Evolutionary conservation across 2,797 vertebrate genomes (phyloP), one percentile per base, ranked within the genome.

Genomic region (Sylvia borin): DNA sequence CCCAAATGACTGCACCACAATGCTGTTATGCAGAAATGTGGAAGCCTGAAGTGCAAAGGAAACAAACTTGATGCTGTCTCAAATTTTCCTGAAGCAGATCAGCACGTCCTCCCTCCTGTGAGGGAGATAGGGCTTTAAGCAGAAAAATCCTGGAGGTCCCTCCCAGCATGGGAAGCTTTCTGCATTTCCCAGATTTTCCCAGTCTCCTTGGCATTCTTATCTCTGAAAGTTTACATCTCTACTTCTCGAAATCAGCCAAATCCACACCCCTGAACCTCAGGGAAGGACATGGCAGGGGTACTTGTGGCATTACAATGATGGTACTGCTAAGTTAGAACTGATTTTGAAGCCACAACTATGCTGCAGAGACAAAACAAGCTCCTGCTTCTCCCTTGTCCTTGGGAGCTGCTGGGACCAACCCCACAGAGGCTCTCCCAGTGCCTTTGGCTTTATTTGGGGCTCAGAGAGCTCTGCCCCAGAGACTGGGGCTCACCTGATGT

Each of bases 1-100:
- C 11, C 55, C 20, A 32, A 48, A 5, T 1, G 1, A 47, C 2
- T 42, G 43, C 58, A 64, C n/a, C 17, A 40, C 0, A 0, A 20
- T 57, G 34, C 18, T 40, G n/a, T 53, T 53, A 42, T 16, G 36
- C n/a, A 51, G 55, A 83, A 88, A 62, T 24, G 60, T 0, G 1
- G n/a, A 64, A 64, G 26, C 14, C 36, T 32, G 43, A 85, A 26
- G 10, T 27, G 13, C 31, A 60, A 48, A 0, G 2, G n/a, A 45
- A 36, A 16, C 11, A 74, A 88, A 43, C 7, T 8, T 2, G 1
- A 81, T 50, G 32, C 16, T 42, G 38, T 31, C 20, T 36, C 61
- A 80, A 14, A 25, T 36, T 66, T 66, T 55, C 21, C 76, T 47
- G 38, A 64, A 71, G 67, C 32, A 51, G 38, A 54, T 13, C 42